Percentiles rank a stretch among this genome's conserved stretches.
phyloP scores from a whole-genome alignment of 2,888 invertebrate genomes.

The Thera britannica region DNA sequence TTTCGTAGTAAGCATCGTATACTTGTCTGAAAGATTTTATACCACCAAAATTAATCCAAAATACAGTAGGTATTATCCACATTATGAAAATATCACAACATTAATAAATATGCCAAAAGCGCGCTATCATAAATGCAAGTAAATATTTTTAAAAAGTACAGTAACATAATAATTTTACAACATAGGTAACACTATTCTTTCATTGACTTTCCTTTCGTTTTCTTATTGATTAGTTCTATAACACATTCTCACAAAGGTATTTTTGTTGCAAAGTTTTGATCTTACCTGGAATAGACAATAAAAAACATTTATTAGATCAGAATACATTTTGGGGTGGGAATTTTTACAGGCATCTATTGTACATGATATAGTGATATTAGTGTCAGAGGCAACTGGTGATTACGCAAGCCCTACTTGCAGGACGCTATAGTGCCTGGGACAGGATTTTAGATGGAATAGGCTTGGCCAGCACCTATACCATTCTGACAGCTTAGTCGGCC shows the following conservation, averaged over 20 bases:
- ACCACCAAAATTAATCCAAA: constrained; percentile 77
- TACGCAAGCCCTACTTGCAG: too few species aligned
- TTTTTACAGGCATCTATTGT: too few species aligned
- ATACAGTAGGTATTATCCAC: constrained; percentile 78
- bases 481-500: too few species aligned
- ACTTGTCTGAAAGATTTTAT: constrained; percentile 79
- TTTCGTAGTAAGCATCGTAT: constrained; percentile 71
- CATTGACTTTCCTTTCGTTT: constrained; percentile 53
- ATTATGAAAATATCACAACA: constrained; percentile 79
- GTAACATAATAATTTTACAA: constrained; percentile 75
- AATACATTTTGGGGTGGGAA: too few species aligned
- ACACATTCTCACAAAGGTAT: constrained; percentile 52
- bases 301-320: background rate
- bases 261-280: constrained; percentile 40
- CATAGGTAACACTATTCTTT: constrained; percentile 63
- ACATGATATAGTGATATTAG: too few species aligned
- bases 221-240: constrained; percentile 61
- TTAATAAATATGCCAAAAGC: constrained; percentile 78
- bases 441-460: too few species aligned
- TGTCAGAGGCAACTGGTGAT: too few species aligned
- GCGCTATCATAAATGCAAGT: constrained; percentile 75
- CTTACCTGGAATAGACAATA: constrained; percentile 36
- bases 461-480: too few species aligned
- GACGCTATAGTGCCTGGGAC: too few species aligned
- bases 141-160: constrained; percentile 73